Conservation (phyloP, 2,797 vertebrate species). For the Liparis tanakae region DNA sequence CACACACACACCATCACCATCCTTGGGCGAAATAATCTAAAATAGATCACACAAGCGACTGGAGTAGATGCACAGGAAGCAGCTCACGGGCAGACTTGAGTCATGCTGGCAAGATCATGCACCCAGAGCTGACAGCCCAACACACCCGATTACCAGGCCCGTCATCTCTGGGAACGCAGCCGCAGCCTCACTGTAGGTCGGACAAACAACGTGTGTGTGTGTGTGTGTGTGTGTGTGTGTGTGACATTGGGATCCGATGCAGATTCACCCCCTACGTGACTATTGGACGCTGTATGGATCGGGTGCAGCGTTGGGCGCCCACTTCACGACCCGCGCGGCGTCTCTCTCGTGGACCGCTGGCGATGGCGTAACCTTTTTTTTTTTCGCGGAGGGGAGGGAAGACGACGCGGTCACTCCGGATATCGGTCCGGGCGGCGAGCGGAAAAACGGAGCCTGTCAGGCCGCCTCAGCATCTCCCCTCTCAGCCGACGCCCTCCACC, state of each 20-base stretch:
- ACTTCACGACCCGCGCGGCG: conserved; percentile 60
- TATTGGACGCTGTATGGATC: conserved; percentile 27
- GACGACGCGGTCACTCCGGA: conserved; percentile 81
- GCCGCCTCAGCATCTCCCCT: conserved; percentile 70
- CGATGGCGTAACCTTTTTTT: conserved; percentile 83
- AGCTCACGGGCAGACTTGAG: conserved; percentile 85
- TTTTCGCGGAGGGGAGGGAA: conserved; percentile 69
- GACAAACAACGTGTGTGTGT: conserved; percentile 39
- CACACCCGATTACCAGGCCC: conserved; percentile 78
- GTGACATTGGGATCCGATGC: neutral
- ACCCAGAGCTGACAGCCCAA: conserved; percentile 80
- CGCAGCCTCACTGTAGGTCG: conserved; percentile 53
- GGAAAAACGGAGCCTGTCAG: conserved; percentile 84
- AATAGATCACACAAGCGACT: conserved; percentile 83
- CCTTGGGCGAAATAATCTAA: conserved; percentile 82
- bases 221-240: neutral
- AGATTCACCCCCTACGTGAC: conserved; percentile 28
- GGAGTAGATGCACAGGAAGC: conserved; percentile 80
- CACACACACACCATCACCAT: conserved; percentile 23
- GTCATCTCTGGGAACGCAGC: conserved; percentile 69
- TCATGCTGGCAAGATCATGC: conserved; percentile 85
- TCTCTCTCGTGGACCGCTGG: conserved; percentile 75
- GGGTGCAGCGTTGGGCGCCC: neutral
- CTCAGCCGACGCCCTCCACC: conserved; percentile 56
- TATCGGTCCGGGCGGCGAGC: conserved; percentile 77